Evolutionary conservation across 2,888 invertebrate genomes (phyloP).

Genomic region (Tetranychus piercei): DNA sequence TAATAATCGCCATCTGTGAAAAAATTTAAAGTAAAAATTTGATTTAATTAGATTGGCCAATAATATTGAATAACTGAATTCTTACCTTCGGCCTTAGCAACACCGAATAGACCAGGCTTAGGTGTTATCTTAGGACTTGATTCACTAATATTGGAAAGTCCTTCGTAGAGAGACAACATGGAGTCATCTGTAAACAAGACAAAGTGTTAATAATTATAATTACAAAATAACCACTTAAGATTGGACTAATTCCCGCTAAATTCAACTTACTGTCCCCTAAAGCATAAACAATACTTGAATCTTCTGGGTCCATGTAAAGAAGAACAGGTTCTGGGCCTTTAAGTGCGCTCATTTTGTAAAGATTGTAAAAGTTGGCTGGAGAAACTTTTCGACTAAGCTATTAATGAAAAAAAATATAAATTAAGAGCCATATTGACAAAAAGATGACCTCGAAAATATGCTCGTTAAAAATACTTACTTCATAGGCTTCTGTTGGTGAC

Average conservation of each 20-base stretch:
- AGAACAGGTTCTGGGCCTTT: neutral
- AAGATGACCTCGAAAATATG: neutral
- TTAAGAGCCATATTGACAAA: neutral
- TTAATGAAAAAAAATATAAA: neutral
- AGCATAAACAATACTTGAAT: neutral
- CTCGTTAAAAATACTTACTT: neutral
- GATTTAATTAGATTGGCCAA: neutral
- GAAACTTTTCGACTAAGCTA: neutral
- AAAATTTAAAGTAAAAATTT: neutral
- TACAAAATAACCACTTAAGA: neutral
- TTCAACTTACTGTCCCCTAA: neutral
- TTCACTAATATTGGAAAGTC: neutral
- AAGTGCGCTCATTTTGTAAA: neutral
- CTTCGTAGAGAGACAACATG: neutral
- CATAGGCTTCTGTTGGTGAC: neutral
- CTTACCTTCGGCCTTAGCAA: neutral
- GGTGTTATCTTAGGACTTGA: neutral
- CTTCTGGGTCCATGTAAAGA: neutral
- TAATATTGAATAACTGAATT: neutral
- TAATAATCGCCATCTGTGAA: neutral
- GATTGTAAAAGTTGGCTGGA: neutral
- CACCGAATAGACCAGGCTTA: neutral
- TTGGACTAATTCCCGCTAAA: too few species aligned
- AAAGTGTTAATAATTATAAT: neutral
- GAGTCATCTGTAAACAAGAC: neutral